Evolutionary conservation across 2,113 vertebrate species (phyloP).

Genomic region (Tenrec ecaudatus): DNA sequence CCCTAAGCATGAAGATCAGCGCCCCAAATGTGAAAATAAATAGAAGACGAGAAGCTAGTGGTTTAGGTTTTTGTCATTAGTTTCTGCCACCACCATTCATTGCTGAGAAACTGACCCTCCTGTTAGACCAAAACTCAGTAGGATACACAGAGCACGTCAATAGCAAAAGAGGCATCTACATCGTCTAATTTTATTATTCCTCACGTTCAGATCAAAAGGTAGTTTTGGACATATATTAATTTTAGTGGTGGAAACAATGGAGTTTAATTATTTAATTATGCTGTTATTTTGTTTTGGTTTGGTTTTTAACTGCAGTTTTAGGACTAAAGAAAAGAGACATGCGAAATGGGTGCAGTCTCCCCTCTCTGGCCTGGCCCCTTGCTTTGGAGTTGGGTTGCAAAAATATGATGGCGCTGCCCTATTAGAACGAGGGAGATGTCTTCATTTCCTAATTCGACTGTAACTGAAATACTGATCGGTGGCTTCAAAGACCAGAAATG

Average conservation of each 20-base stretch:
- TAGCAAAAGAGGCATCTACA: background rate
- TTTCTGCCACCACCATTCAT: background rate
- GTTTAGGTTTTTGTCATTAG: too few relatives aligned
- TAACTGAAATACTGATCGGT: background rate
- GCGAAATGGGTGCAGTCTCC: background rate
- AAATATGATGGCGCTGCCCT: background rate
- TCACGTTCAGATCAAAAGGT: background rate
- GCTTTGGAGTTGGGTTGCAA: background rate
- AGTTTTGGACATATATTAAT: background rate
- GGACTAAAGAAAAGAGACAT: background rate
- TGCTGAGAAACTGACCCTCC: background rate
- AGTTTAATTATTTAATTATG: background rate
- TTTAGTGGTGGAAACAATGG: background rate
- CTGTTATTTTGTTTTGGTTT: background rate
- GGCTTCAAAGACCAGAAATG: background rate
- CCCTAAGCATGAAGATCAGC: background rate
- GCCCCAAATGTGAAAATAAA: too few relatives aligned
- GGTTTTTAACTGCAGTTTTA: background rate
- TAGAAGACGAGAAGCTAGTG: background rate
- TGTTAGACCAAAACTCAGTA: background rate
- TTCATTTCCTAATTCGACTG: background rate
- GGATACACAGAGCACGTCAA: background rate
- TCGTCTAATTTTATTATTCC: background rate
- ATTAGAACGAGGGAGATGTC: background rate
- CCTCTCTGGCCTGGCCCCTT: too few relatives aligned